Evolutionary conservation across 64 coral and sea anemone genomes (phyloP).

Genomic region (Trachythela sp.): DNA sequence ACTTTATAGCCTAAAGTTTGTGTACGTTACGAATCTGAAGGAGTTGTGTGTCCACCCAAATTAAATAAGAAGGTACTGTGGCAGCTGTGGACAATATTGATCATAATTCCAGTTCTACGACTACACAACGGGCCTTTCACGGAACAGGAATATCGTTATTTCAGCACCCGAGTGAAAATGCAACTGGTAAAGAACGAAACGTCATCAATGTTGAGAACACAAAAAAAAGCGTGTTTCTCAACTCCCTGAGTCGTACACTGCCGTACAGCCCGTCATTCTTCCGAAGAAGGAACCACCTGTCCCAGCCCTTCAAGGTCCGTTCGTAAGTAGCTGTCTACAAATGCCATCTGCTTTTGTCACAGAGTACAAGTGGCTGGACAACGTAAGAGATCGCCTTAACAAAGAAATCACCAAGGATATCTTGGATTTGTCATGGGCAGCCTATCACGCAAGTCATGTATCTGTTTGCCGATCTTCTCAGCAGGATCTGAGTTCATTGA

Average conservation of each 20-base stretch:
- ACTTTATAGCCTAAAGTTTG: constrained; percentile 47
- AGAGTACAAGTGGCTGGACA: constrained; percentile 39
- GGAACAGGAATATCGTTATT: constrained; percentile 1
- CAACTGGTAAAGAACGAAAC: not conserved
- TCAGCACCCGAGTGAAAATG: not conserved
- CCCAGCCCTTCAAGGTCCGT: constrained; percentile 44
- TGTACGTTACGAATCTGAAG: constrained; percentile 51
- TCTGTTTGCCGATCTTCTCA: not conserved
- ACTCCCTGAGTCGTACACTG: constrained; percentile 12
- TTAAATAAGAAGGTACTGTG: constrained; percentile 50
- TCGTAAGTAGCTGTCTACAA: constrained; percentile 32
- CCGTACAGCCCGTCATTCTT: constrained; percentile 40
- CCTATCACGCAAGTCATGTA: too few species aligned
- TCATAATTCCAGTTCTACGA: not conserved
- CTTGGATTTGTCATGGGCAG: not conserved
- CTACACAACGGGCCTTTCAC: not conserved
- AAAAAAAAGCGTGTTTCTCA: not conserved
- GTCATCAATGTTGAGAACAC: not conserved
- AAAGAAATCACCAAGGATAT: not conserved
- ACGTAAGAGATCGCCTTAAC: constrained; percentile 37
- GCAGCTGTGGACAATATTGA: constrained; percentile 16
- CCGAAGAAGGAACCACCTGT: constrained; percentile 48
- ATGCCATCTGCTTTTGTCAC: constrained; percentile 25
- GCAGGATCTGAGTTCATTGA: not conserved
- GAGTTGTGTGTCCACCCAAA: constrained; percentile 48